Evolutionary conservation across 92 coral and sea anemone genomes (phyloP).

Genomic region (Parazoanthus darwini): DNA sequence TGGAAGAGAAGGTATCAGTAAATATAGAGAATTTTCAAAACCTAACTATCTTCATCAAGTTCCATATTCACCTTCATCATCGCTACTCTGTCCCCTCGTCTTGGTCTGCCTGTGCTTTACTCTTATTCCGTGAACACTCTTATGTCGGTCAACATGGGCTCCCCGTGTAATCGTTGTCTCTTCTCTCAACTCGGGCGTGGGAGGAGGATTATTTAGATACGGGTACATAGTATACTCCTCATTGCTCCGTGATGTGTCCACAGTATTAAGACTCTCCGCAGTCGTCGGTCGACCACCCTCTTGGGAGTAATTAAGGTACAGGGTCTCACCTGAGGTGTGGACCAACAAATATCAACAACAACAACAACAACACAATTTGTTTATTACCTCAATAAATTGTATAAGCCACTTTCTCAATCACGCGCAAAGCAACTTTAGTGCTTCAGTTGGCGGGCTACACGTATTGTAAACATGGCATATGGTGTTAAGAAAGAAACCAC

Average conservation of each 20-base stretch:
- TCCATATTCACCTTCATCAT: constrained; percentile 13
- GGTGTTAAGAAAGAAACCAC: no score
- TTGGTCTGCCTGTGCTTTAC: background rate
- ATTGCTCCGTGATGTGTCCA: constrained; percentile 40
- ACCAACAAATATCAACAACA: background rate
- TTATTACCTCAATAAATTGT: no score
- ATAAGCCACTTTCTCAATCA: no score
- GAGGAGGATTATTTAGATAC: constrained; percentile 44
- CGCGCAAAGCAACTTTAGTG: no score
- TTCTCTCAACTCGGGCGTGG: constrained; percentile 14
- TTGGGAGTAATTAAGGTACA: constrained; percentile 44
- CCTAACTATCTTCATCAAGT: background rate
- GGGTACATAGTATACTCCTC: constrained; percentile 73
- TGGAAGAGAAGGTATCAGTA: no score
- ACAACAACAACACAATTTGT: no score
- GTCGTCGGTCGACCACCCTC: constrained; percentile 56
- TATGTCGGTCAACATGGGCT: background rate
- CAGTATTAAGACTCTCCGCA: constrained; percentile 51
- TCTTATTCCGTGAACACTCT: background rate
- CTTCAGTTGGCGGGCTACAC: no score
- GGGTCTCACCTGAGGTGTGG: constrained; percentile 45
- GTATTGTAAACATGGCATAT: no score
- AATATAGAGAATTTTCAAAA: no score
- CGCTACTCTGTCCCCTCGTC: background rate
- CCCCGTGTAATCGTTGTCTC: background rate